Evolutionary conservation across 2,797 vertebrate genomes (phyloP), one percentile per base, ranked within the genome.

Genomic region (Zalophus californianus): DNA sequence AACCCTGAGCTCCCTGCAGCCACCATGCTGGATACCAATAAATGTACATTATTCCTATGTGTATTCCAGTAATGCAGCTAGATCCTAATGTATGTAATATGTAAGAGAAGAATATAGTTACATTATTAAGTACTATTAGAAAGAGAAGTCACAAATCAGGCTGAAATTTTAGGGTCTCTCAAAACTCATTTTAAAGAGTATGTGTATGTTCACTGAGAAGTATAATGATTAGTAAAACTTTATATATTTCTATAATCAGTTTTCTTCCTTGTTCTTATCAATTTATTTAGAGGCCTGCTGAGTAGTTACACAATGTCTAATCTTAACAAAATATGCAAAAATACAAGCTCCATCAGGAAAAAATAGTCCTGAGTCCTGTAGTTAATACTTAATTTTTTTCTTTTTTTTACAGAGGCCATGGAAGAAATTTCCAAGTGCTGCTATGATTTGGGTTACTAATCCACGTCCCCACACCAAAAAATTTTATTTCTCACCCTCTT

Each of bases 121-220:
- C 1, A 60, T 38, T 93, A 77, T 5, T 58, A 18, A 96, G 29
- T 29, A 88, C 29, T 44, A 70, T 41, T 66, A 91, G 38, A 85
- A 91, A 80, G 66, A 86, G 60, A 96, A 89, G 32, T 79, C 72
- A 94, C 3, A 90, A 95, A 90, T 77, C 27, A 88, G 35, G 50
- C 20, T 86, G 73, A 91, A 44, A 96, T 86, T 93, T 93, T 50
- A 91, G 38, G 56, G 13, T 68, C 54, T 79, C 56, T 73, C 73
- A 86, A 97, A 90, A 96, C 25, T n/a, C 72, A 64, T 21, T 95
- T 93, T 89, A 89, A 20, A 95, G 62, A 66, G 64, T 60, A 64
- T 48, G 6, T 72, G 12, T 77, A 73, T 60, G 9, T 90, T 95
- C 80, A 44, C 2, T 96, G 64, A 95, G 64, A 96, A 94, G 77